phyloP scores from a whole-genome alignment of 2,113 vertebrate genomes.

The rat (Rattus norvegicus) region GRCr8 NC_086029.1:68983501-68984000 shows the following conservation, averaged over 20 bases:
- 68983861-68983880: neutral
- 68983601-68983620: neutral
- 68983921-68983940: neutral
- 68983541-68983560: neutral
- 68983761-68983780: neutral
- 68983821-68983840: neutral
- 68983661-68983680: neutral
- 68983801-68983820: neutral
- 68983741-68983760: neutral
- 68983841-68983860: no score
- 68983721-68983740: neutral
- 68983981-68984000: neutral
- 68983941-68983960: neutral
- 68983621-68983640: neutral
- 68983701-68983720: neutral
- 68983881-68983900: neutral
- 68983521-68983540: neutral
- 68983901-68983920: no score
- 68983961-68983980: no score
- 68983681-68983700: neutral
- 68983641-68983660: neutral
- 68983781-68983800: neutral
- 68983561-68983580: neutral
- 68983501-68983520: neutral
- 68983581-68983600: neutral